These are phyloP conservation scores for Clarias laeviceps DNA, from an alignment of 2,797 vertebrate genomes.

Conservation along the genomic window DNA sequence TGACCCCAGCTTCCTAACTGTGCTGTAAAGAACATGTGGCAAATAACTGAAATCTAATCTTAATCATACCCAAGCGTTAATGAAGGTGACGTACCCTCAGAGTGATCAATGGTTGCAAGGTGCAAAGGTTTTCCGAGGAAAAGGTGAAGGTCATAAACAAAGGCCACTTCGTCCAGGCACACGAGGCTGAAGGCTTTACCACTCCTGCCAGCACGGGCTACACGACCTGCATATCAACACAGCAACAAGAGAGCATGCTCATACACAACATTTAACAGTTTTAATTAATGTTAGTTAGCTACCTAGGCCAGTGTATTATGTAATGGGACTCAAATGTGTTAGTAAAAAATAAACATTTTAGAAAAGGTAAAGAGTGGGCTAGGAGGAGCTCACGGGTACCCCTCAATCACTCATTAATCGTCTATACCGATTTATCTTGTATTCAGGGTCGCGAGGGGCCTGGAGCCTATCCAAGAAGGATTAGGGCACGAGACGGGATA, in stretches of 20 bases:
- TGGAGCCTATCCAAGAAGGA: too few species aligned
- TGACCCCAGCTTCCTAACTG: too few species aligned
- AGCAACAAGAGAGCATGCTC: slow-evolving; percentile 4
- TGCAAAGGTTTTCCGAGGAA: slow-evolving; percentile 85
- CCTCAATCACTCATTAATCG: too few species aligned
- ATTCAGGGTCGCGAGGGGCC: too few species aligned
- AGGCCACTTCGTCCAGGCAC: slow-evolving; percentile 87
- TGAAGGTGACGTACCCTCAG: slow-evolving; percentile 58
- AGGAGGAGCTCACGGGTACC: too few species aligned
- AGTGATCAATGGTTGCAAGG: slow-evolving; percentile 72
- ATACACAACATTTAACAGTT: neutral
- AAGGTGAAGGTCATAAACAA: slow-evolving; percentile 90
- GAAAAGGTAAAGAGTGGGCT: neutral
- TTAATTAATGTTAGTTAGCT: neutral
- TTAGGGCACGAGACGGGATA: too few species aligned
- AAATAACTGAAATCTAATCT: too few species aligned
- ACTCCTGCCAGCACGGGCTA: slow-evolving; percentile 90
- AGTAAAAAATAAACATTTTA: neutral
- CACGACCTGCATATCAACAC: slow-evolving; percentile 79
- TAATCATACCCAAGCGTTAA: neutral
- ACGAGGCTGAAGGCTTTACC: slow-evolving; percentile 89
- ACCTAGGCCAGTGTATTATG: neutral
- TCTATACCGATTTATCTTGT: too few species aligned
- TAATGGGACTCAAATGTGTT: neutral
- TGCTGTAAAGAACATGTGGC: too few species aligned